Evolutionary conservation across 1,140 invertebrate species (phyloP), one percentile per base, ranked within the genome.

Genomic region (Pogonomyrmex barbatus): DNA sequence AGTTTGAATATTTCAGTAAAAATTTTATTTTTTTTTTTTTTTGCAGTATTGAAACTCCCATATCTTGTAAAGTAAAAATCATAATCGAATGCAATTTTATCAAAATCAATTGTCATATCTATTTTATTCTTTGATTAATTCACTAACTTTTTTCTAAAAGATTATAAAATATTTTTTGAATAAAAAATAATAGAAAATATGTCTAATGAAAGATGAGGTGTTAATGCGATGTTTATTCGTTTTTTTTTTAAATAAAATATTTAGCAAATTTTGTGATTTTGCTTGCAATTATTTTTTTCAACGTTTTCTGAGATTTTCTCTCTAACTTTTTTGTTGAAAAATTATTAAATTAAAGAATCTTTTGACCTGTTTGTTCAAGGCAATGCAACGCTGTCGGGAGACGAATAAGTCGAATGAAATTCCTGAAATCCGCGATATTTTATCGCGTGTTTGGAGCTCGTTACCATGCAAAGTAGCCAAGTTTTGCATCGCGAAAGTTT

Each of bases 391-490:
- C 42, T 14, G 63, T 6, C 36, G 63, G 14, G 24, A 71, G 33
- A 75, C 5, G 3, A 12, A 77, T 2, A 17, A n/a, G n/a, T 60
- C 54, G 76, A 50, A 30, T 50, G 33, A 63, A 77, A 63, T 50
- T 50, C 62, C 2, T 62, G 4, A 62, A 77, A 39, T 33, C 42
- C 0, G 42, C 42, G 42, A 62, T 65, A 63, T 65, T 78, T 78
- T 39, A 52, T 50, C 33, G 56, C 56, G 24, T 33, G 58, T 65
- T 54, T 65, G 17, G 2, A 65, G 33, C 4, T 63, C 33, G 60
- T 78, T 78, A 78, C 45, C 60, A 78, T 78, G 56, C 76, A 78
- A 78, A 78, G 58, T 78, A 17, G 58, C 76, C 9, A 63, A 78
- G 76, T 78, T 24, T 24, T 78, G 42, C 58, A 47, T 10, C 39